A percentile compares a stretch with the other conserved stretches of the same genome.
These are phyloP conservation scores for Syngnathus rostellatus DNA, from an alignment of 2,797 vertebrate genomes.

Conservation along the genomic window DNA sequence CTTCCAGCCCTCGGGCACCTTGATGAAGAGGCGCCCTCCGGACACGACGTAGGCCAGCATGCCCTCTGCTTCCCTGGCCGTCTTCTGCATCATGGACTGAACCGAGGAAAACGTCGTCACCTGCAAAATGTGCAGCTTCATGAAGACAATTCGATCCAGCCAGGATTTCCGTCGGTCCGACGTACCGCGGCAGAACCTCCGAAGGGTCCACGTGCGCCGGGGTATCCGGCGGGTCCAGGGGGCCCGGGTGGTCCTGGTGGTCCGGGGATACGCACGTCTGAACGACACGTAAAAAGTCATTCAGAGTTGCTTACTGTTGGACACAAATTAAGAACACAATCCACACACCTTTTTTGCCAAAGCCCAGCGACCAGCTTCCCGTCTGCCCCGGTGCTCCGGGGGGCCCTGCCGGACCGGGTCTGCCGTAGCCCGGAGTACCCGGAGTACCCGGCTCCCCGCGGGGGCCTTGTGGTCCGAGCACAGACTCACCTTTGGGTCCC, in stretches of 20 bases:
- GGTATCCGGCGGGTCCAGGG: conserved; percentile 78
- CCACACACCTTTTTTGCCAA: neutral
- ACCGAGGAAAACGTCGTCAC: conserved; percentile 71
- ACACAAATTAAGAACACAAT: neutral
- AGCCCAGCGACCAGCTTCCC: conserved; percentile 12
- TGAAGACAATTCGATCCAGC: neutral
- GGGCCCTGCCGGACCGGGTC: conserved; percentile 71
- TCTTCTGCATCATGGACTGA: conserved; percentile 76
- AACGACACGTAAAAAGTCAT: conserved; percentile 14
- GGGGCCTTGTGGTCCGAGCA: conserved; percentile 76
- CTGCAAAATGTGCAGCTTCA: conserved; percentile 47
- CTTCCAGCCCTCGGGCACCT: conserved; percentile 87
- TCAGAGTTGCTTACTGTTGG: neutral
- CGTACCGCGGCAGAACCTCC: conserved; percentile 69
- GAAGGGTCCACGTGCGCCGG: conserved; percentile 71
- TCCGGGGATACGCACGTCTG: conserved; percentile 73
- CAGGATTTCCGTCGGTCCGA: neutral
- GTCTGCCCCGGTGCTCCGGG: conserved; percentile 80
- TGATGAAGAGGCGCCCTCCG: conserved; percentile 80
- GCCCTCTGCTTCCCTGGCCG: conserved; percentile 73
- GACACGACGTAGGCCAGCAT: conserved; percentile 74
- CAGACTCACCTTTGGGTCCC: conserved; percentile 86
- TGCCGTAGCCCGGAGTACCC: conserved; percentile 70
- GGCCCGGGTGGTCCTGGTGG: conserved; percentile 74
- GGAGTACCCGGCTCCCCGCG: conserved; percentile 80